phyloP scores from a whole-genome alignment of 2,888 invertebrate genomes.

The Agrochola circellaris region DNA sequence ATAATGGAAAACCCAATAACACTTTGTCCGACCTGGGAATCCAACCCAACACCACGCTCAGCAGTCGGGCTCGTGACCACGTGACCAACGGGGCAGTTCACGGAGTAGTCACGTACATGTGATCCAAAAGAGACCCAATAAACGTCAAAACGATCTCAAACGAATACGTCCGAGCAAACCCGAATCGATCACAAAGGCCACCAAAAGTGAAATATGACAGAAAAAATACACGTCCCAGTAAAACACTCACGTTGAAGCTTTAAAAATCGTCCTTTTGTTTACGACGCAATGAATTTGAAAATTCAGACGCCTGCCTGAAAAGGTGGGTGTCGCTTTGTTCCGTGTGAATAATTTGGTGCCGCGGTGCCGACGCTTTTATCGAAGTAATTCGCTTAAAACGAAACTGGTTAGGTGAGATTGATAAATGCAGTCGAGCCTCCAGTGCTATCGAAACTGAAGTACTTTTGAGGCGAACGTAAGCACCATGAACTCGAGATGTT shows the following conservation, averaged over 20 bases:
- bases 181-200: slow-evolving; percentile 62
- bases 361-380: slow-evolving; percentile 74
- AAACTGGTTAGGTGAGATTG: slow-evolving; percentile 81
- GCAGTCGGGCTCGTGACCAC: too few relatives aligned
- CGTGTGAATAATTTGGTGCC: slow-evolving; percentile 79
- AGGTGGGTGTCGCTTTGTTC: slow-evolving; percentile 82
- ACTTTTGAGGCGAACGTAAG: neutral
- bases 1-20: too few relatives aligned
- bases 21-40: too few relatives aligned
- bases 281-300: slow-evolving; percentile 85
- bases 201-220: slow-evolving; percentile 76
- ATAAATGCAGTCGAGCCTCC: slow-evolving; percentile 74
- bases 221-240: slow-evolving; percentile 65
- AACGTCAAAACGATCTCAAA: slow-evolving; percentile 18
- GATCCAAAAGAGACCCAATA: slow-evolving; percentile 8
- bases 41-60: too few relatives aligned
- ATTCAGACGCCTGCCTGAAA: slow-evolving; percentile 84
- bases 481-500: slow-evolving; percentile 18
- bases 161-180: slow-evolving; percentile 38
- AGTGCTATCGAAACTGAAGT: slow-evolving; percentile 30
- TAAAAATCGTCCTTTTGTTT: slow-evolving; percentile 85
- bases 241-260: slow-evolving; percentile 74
- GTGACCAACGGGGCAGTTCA: too few relatives aligned
- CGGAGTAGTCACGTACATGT: neutral
- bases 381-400: slow-evolving; percentile 80